Percentiles rank a stretch among this genome's conserved stretches.
These are phyloP conservation scores for Trichonephila clavata DNA, from an alignment of 1,140 invertebrate species.

Conservation along the genomic window DNA sequence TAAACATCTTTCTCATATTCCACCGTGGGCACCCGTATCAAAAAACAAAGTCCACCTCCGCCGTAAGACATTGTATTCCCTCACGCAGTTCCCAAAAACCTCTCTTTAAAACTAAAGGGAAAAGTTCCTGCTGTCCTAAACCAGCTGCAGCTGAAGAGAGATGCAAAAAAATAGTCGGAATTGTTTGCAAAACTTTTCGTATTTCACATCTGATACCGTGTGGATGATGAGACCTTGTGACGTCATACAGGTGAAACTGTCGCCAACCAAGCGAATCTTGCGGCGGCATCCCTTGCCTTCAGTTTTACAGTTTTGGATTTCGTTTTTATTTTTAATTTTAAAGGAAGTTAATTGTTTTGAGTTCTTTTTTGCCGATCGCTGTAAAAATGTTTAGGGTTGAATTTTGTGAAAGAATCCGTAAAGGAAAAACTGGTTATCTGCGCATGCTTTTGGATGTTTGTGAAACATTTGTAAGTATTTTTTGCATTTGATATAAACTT, in stretches of 20 bases:
- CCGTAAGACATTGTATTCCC: slow-evolving; percentile 44
- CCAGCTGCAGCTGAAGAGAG: not conserved
- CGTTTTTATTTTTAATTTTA: slow-evolving; percentile 9
- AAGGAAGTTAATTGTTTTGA: not conserved
- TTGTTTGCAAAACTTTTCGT: slow-evolving; percentile 59
- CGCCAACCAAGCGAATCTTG: slow-evolving; percentile 39
- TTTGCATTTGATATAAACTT: too few species aligned
- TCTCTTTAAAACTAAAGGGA: not conserved
- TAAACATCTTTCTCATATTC: slow-evolving; percentile 61
- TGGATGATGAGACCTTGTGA: not conserved
- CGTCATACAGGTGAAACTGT: slow-evolving; percentile 35
- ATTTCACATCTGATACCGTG: not conserved
- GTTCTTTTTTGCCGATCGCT: not conserved
- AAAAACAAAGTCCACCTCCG: slow-evolving; percentile 66
- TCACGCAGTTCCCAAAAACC: not conserved
- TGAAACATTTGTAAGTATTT: too few species aligned
- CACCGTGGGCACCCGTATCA: slow-evolving; percentile 59
- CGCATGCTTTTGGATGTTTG: too few species aligned
- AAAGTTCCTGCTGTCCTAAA: not conserved
- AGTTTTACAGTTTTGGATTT: not conserved
- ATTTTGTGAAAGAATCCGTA: too few species aligned
- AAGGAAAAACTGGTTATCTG: too few species aligned
- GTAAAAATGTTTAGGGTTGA: not conserved
- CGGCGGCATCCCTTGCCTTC: not conserved
- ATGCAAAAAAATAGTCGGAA: slow-evolving; percentile 33